Conservation (phyloP, 2,888 invertebrate genomes). For the Lagria hirta region DNA sequence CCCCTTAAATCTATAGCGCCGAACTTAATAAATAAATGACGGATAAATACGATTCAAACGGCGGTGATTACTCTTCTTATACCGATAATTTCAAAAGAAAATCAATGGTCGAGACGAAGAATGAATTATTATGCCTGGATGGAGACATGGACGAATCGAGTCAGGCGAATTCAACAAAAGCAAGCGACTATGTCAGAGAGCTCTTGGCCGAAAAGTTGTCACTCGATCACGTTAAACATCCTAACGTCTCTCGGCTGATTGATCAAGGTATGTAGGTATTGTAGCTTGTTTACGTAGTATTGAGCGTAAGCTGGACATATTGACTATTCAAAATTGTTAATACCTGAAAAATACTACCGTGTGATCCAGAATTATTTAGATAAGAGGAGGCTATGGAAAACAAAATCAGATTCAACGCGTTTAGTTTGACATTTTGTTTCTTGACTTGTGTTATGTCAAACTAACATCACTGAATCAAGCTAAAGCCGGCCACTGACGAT, state of each 20-base stretch:
- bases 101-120: slow-evolving; percentile 33
- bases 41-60: slow-evolving; percentile 51
- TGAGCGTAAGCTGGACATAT: too few species aligned
- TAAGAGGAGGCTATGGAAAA: too few species aligned
- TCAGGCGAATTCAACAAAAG: slow-evolving; percentile 56
- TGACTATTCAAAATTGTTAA: too few species aligned
- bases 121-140: slow-evolving; percentile 51
- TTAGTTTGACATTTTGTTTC: too few species aligned
- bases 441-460: too few species aligned
- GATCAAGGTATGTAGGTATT: slow-evolving; percentile 69
- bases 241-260: slow-evolving; percentile 68
- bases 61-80: slow-evolving; percentile 47
- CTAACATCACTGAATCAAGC: too few species aligned
- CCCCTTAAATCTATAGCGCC: too few species aligned
- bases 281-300: too few species aligned
- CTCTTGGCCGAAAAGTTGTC: slow-evolving; percentile 55
- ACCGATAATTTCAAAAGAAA: slow-evolving; percentile 50
- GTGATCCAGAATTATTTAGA: too few species aligned
- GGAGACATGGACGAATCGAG: slow-evolving; percentile 34
- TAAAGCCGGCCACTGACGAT: too few species aligned
- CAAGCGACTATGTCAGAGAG: slow-evolving; percentile 76
- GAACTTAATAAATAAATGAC: slow-evolving; percentile 38
- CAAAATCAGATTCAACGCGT: too few species aligned
- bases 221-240: slow-evolving; percentile 54
- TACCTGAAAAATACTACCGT: too few species aligned